Conservation (phyloP, 2,888 invertebrate genomes). For the Prostheceraeus crozeri region DNA sequence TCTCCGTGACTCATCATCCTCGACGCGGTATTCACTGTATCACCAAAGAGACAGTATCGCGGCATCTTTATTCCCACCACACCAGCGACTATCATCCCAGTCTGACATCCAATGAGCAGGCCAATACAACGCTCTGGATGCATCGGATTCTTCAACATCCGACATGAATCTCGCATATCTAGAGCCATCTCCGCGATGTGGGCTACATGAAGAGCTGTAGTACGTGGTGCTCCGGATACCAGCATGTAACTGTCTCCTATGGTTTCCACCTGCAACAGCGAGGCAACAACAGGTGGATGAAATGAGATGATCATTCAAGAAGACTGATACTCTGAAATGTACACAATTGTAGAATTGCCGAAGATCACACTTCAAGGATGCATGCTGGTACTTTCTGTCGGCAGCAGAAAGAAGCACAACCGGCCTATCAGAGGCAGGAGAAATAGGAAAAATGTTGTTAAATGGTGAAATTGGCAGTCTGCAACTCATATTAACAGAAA, state of each 20-base stretch:
- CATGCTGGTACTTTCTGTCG: too few relatives aligned
- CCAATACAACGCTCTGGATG: constrained; percentile 25
- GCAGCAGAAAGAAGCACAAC: too few relatives aligned
- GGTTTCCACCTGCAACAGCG: constrained; percentile 67
- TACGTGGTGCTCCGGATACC: constrained; percentile 85
- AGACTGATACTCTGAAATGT: too few relatives aligned
- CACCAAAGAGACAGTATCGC: constrained; percentile 65
- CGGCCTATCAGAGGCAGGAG: too few relatives aligned
- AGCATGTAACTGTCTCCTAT: constrained; percentile 98
- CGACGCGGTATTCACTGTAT: constrained; percentile 50
- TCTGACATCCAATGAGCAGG: constrained; percentile 42
- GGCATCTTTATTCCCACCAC: constrained; percentile 88
- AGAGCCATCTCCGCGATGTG: constrained; percentile 69
- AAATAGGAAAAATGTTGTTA: too few relatives aligned
- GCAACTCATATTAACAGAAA: too few relatives aligned
- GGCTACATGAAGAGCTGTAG: constrained; percentile 79
- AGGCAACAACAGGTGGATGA: background rate
- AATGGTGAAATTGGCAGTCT: too few relatives aligned
- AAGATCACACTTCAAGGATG: too few relatives aligned
- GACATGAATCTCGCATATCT: too few relatives aligned
- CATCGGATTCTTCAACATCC: constrained; percentile 28
- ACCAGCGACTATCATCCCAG: constrained; percentile 62
- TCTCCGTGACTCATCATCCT: constrained; percentile 44
- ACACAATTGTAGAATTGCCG: too few relatives aligned
- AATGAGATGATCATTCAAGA: too few relatives aligned